Base-by-base conservation (phyloP, 2,888 invertebrate genomes). In the Papilio elwesi region DNA sequence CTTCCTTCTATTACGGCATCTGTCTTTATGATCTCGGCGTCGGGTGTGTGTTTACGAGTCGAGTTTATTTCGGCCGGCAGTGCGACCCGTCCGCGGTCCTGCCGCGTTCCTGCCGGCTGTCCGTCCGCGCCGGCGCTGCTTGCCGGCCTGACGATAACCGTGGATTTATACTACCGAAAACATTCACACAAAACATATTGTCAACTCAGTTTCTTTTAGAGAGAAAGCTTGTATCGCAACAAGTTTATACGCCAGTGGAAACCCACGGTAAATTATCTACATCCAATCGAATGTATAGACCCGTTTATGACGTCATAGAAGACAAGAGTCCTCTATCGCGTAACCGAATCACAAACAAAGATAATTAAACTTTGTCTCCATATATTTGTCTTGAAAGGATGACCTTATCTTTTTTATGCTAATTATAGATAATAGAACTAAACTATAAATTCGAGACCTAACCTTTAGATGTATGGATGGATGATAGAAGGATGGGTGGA, bases 81-180 rank as follows among this genome's bases (percentile, higher is more conserved):
- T 59, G 71, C 59, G 59, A 49, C 57, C 57, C 80, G 77, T 81
- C 78, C 82, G 78, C 69, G 52, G 38, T 90, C 88, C 78, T 82
- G 88, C 85, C 78, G 77, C 86, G 63, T 73, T 77, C 76, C 88
- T 87, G 89, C 79, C 78, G 78, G 78, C 80, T 82, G 82, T 90
- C 88, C 78, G 82, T 89, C 85, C 78, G 77, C 86, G 79, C 71
- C 36, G 79, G 77, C 85, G 79, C 62, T 13, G 16, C 71, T 53
- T 68, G 68, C 55, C 68, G 62, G 63, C 52, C 55, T 68, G n/a
- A 51, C 11, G 55, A 73, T n/a, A n/a, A 26, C 26, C 26, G 26
- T 26, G 26, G 26, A 26, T 26, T 26, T 4, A 26, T 4, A 26
- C 26, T 26, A 4, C 26, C 26, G 26, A 26, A 26, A 26, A 26